Evolutionary conservation across 2,113 vertebrate species (phyloP).

Genomic region (Rhabdomys dilectus): DNA sequence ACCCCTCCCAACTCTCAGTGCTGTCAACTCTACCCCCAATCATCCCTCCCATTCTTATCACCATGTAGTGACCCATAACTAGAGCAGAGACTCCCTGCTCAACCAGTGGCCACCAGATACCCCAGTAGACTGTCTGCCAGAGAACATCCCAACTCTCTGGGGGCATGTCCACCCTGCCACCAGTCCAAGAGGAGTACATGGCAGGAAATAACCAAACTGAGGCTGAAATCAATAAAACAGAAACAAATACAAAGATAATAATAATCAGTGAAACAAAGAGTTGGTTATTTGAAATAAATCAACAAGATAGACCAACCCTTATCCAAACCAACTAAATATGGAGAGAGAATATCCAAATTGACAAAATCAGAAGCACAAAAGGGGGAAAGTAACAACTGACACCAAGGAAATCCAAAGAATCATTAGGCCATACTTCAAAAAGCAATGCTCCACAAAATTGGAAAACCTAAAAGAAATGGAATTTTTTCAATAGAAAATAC

Average conservation of each 20-base stretch:
- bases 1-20: not conserved
- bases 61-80: not conserved
- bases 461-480: not conserved
- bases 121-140: not conserved
- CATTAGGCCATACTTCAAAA: not conserved
- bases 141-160: not conserved
- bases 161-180: too few relatives aligned
- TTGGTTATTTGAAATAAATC: not conserved
- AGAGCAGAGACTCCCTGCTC: not conserved
- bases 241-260: not conserved
- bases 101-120: not conserved
- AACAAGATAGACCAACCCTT: not conserved
- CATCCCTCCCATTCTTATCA: too few relatives aligned
- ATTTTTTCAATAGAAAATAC: not conserved
- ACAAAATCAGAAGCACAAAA: not conserved
- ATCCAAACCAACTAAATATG: not conserved
- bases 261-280: not conserved
- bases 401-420: not conserved
- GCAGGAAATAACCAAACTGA: not conserved
- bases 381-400: not conserved
- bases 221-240: not conserved
- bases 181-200: not conserved
- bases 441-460: not conserved
- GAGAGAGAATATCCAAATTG: not conserved
- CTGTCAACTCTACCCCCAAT: not conserved